These are phyloP conservation scores for Uropetala carovei DNA, from an alignment of 2,888 invertebrate species.

Conservation along the genomic window DNA sequence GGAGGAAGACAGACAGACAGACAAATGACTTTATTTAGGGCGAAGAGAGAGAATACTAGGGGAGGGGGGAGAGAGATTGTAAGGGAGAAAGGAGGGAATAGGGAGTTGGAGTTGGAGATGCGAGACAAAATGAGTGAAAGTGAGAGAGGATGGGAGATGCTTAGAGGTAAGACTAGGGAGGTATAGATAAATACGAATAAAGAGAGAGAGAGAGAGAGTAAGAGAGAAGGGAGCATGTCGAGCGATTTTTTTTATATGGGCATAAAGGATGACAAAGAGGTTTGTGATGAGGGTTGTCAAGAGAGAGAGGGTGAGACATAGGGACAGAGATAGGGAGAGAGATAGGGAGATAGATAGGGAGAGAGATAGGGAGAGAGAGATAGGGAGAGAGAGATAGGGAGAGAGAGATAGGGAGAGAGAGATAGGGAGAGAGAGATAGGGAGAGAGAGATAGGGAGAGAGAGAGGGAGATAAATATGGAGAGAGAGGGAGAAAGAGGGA, in stretches of 20 bases:
- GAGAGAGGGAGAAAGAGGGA: not conserved
- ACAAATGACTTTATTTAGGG: no score
- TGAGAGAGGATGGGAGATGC: not conserved
- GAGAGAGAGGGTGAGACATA: no score
- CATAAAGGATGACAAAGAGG: conserved; percentile 31
- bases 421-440: not conserved
- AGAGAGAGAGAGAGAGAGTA: not conserved
- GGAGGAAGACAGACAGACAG: no score
- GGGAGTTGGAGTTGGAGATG: no score
- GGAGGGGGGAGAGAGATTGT: not conserved
- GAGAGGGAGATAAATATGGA: not conserved
- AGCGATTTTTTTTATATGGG: not conserved
- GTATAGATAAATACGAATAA: not conserved
- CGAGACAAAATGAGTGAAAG: not conserved
- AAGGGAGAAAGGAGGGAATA: no score
- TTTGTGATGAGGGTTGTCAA: conserved; percentile 1
- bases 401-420: no score
- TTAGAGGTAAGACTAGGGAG: no score
- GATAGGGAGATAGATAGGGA: no score
- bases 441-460: not conserved
- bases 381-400: not conserved
- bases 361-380: not conserved
- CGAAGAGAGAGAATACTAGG: no score
- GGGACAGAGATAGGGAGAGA: not conserved
- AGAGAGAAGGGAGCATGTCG: not conserved